Percentiles rank a stretch among this genome's conserved stretches.
Evolutionary conservation across 2,113 vertebrate genomes (phyloP).

Genomic region (Rhabdomys dilectus): DNA sequence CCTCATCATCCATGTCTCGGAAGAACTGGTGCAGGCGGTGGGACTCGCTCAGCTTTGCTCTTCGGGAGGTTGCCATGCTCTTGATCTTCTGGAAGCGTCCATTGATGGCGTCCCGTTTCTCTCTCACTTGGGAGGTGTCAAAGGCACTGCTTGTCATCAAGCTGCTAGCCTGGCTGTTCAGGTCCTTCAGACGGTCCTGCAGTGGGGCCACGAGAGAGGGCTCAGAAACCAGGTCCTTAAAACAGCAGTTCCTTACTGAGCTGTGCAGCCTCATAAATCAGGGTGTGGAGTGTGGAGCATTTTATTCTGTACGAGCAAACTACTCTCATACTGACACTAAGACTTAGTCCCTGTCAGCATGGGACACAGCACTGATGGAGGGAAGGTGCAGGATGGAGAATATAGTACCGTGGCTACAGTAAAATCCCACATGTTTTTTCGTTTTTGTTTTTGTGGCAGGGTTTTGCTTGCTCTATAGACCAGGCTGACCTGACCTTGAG

Average conservation of each 20-base stretch:
- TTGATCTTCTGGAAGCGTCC: conserved; percentile 95
- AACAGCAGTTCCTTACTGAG: neutral
- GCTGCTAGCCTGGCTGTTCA: conserved; percentile 98
- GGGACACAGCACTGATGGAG: neutral
- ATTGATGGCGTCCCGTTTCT: conserved; percentile 96
- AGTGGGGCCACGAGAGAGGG: rapidly evolving
- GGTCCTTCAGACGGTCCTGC: conserved; percentile 97
- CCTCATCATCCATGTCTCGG: conserved; percentile 98
- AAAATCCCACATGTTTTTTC: neutral
- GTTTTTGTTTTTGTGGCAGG: neutral
- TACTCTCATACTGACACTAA: neutral
- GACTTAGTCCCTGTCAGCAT: neutral
- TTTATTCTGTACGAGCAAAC: neutral
- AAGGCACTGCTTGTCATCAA: conserved; percentile 98
- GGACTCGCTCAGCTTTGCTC: conserved; percentile 95
- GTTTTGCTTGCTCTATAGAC: neutral
- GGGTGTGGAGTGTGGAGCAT: no score
- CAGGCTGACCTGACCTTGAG: no score
- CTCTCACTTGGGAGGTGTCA: conserved; percentile 97
- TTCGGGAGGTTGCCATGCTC: conserved; percentile 93
- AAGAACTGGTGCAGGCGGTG: conserved; percentile 99
- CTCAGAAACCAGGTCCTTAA: neutral
- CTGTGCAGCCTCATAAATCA: no score
- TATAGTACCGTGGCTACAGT: rapidly evolving
- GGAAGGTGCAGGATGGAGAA: neutral